Percentiles rank a stretch among this genome's conserved stretches.
These are phyloP conservation scores for Zosterops hypoxanthus DNA, from an alignment of 2,113 vertebrate genomes.

Conservation along the genomic window DNA sequence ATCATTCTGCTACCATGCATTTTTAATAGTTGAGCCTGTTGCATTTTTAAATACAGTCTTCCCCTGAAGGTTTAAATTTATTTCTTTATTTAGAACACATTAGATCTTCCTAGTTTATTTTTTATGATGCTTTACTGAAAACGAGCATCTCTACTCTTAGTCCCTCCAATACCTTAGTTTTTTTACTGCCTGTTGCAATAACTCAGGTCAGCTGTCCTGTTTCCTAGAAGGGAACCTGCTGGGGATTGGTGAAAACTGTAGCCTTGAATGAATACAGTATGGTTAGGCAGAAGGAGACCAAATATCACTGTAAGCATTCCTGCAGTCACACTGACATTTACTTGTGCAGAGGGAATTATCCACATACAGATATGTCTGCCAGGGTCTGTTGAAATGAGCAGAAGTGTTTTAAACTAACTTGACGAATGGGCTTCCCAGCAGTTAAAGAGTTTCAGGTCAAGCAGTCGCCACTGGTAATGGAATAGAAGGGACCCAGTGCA, in stretches of 20 bases:
- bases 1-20: constrained; percentile 15
- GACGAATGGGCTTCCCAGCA: background rate
- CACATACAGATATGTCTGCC: background rate
- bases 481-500: background rate
- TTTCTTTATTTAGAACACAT: background rate
- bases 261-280: background rate
- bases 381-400: background rate
- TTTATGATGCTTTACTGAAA: background rate
- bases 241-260: background rate
- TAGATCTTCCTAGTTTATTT: background rate
- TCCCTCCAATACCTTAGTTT: background rate
- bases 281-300: background rate
- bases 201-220: background rate
- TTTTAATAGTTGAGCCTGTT: constrained; percentile 27
- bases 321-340: background rate
- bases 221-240: background rate
- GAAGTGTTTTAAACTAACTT: background rate
- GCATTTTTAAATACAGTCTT: constrained; percentile 12
- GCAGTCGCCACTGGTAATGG: constrained; percentile 1
- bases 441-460: constrained; percentile 33
- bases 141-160: background rate
- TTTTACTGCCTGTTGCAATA: background rate
- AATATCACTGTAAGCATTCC: background rate
- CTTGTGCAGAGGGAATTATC: background rate
- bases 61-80: background rate